Base-by-base conservation (phyloP, 2,888 invertebrate genomes). In the Steinernema scapterisci region DNA sequence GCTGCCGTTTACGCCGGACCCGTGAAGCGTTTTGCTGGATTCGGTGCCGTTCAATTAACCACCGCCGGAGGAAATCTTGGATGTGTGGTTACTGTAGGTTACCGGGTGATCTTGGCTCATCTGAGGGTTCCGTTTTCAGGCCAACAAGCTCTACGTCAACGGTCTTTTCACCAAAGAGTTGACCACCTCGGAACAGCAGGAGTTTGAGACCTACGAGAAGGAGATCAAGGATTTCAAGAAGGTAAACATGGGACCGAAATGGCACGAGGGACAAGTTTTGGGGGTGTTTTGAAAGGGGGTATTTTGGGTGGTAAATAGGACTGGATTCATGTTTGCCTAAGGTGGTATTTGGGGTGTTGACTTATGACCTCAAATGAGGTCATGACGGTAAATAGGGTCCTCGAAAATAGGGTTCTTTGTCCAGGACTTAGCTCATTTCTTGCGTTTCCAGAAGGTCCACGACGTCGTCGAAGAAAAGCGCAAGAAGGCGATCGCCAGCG, bases 61-160 rank as follows among this genome's bases (percentile, higher is more conserved):
- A 78, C 83, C 43, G 80, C 84, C 45, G 85, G 85, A 5, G 85
- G 85, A 72, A 74, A 79, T 27, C 80, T 83, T 54, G 86, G 86
- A 71, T 86, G 86, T 74, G 85, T 86, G n/a, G 86, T 86, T 45
- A 85, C 86, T 46, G 83, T 82, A 56, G 48, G 78, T 77, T 19
- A 1, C 6, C 5, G n/a, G 48, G 25, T 7, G 23, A 38, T 48
- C 44, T 25, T 23, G 16, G 23, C 46, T 23, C 13, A 9, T 16
- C 27, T 48, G 13, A 21, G 54, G 19, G 16, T 1, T 27, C 71
- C 19, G 5, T 77, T 76, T 70, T 56, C 19, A 80, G 78, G 82
- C 81, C 73, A 83, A 84, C 75, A 78, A 77, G 27, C 81, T 86
- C 72, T 86, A 79, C 74, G 79, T 84, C 74, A 86, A 86, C 74